Conservation (phyloP, 2,888 invertebrate species). For the Nemapogon koenigi region DNA sequence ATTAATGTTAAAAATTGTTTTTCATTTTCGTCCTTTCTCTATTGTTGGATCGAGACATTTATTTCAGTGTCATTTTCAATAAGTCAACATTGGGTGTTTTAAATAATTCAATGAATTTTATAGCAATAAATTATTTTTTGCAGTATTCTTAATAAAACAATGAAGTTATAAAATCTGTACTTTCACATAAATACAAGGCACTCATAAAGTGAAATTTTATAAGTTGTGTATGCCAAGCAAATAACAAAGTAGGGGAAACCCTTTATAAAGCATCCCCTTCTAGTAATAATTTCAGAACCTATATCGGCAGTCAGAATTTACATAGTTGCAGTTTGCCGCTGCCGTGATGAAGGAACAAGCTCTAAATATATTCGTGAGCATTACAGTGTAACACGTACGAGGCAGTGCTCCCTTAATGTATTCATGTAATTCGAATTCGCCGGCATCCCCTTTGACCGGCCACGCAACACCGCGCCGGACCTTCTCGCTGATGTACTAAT, state of each 20-base stretch:
- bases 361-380: conserved; percentile 61
- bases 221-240: background rate
- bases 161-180: too few relatives aligned
- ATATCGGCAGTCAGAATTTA: conserved; percentile 39
- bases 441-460: conserved; percentile 64
- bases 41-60: too few relatives aligned
- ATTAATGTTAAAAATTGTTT: too few relatives aligned
- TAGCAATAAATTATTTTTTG: too few relatives aligned
- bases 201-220: too few relatives aligned
- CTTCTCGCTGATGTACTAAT: conserved; percentile 48
- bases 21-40: too few relatives aligned
- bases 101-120: too few relatives aligned
- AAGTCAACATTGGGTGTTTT: too few relatives aligned
- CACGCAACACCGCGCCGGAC: conserved; percentile 53
- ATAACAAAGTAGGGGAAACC: background rate
- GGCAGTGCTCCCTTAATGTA: conserved; percentile 59
- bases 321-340: conserved; percentile 41
- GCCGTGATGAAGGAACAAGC: conserved; percentile 51
- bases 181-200: too few relatives aligned
- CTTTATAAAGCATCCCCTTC: too few relatives aligned
- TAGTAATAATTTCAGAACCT: conserved; percentile 33
- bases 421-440: conserved; percentile 64
- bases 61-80: too few relatives aligned
- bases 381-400: conserved; percentile 59
- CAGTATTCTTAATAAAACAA: too few relatives aligned